Evolutionary conservation across 2,113 vertebrate genomes (phyloP).

Genomic region (Tychaedon coryphoeus): DNA sequence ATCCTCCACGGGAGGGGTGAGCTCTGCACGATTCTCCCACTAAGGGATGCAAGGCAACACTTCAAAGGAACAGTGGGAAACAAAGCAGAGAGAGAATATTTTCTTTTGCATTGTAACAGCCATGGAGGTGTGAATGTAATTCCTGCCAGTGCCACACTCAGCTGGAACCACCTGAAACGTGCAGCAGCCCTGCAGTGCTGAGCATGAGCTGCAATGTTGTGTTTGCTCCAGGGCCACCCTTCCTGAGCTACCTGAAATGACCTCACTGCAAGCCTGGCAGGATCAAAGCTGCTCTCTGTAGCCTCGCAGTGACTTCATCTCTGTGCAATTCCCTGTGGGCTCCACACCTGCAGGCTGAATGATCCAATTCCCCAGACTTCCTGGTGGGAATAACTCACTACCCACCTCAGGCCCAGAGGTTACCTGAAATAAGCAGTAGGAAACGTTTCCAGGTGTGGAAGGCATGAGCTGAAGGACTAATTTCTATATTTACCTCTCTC

Average conservation of each 20-base stretch:
- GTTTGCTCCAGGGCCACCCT: neutral
- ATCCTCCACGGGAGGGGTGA: neutral
- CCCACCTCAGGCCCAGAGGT: neutral
- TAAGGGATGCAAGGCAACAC: neutral
- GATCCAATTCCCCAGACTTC: neutral
- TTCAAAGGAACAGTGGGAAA: neutral
- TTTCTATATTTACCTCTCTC: neutral
- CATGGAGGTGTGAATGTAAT: fast-evolving
- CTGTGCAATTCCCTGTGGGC: neutral
- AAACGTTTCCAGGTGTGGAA: neutral
- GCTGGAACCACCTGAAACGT: neutral
- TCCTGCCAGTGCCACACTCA: neutral
- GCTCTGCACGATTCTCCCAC: neutral
- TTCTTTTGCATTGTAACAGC: neutral
- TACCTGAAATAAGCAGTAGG: neutral
- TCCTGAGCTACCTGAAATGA: neutral
- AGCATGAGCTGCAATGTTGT: neutral
- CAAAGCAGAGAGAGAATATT: neutral
- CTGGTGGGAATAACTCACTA: neutral
- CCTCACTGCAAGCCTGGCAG: neutral
- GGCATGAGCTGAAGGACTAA: neutral
- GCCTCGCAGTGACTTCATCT: neutral
- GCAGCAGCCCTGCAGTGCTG: neutral
- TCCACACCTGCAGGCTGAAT: neutral
- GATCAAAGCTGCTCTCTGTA: neutral